A percentile compares a stretch with the other conserved stretches of the same genome.
Conservation (phyloP, 2,113 vertebrate genomes). For the Zingel zingel region DNA sequence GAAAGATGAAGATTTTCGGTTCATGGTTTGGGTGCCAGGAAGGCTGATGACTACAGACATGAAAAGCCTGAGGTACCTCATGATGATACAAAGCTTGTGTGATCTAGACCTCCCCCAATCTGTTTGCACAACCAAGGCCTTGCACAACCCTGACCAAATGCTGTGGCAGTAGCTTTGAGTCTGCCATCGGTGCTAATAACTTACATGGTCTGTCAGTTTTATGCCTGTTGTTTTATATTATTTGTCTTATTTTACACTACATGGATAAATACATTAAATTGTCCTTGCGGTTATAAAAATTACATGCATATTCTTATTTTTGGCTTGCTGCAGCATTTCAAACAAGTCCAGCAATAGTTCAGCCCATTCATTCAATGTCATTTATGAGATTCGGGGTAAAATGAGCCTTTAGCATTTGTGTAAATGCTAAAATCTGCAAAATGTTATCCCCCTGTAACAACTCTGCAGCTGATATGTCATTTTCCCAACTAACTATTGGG, state of each 20-base stretch:
- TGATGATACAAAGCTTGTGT: slow-evolving; percentile 54
- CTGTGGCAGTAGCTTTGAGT: slow-evolving; percentile 53
- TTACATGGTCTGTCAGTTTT: slow-evolving; percentile 47
- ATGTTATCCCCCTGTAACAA: slow-evolving; percentile 13
- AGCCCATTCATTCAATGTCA: slow-evolving; percentile 16
- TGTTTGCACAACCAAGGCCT: slow-evolving; percentile 60
- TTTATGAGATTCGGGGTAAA: slow-evolving; percentile 28
- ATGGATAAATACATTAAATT: slow-evolving; percentile 13
- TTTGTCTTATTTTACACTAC: slow-evolving; percentile 33
- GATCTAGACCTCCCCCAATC: slow-evolving; percentile 42
- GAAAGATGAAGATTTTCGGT: slow-evolving; percentile 31
- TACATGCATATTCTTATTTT: slow-evolving; percentile 12
- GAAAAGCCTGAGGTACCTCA: slow-evolving; percentile 50
- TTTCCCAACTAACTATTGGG: background rate
- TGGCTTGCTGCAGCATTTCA: background rate
- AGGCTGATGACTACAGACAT: slow-evolving; percentile 49
- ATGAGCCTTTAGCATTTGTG: too few relatives aligned
- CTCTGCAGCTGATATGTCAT: slow-evolving; percentile 13
- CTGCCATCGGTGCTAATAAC: slow-evolving; percentile 39
- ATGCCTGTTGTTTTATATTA: slow-evolving; percentile 29
- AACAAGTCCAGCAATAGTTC: slow-evolving; percentile 10
- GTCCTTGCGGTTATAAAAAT: slow-evolving; percentile 28
- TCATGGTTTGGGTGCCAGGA: background rate
- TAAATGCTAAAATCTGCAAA: slow-evolving; percentile 23
- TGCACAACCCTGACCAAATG: slow-evolving; percentile 56